Evolutionary conservation across 2,797 vertebrate species (phyloP), one percentile per base, ranked within the genome.

Genomic region (Sarcophilus harrisii): DNA sequence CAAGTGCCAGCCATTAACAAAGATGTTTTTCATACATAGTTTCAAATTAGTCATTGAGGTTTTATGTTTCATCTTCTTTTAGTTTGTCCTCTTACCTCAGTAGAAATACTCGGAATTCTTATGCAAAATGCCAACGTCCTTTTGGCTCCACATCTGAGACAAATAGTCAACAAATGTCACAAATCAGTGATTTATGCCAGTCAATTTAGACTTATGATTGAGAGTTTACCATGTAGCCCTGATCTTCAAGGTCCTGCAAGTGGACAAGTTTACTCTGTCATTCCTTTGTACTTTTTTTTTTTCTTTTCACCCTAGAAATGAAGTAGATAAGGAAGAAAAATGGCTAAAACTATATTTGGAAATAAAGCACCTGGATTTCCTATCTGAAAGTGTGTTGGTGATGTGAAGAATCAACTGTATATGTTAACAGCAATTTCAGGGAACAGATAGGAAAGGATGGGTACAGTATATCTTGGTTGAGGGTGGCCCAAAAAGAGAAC

Each of bases 401-500:
- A 96, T 1, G 38, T 90, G 93, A 66, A 91, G 92, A 95, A 94
- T 92, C 93, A 97, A 97, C 96, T 60, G 95, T 57, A 2, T 6
- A 5, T 97, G 96, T 92, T 97, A 97, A 94, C 5, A 93, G 94
- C 66, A n/a, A 58, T 93, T 95, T 66, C 27, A 24, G 95, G 94
- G 92, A 93, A 57, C 91, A 91, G 73, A 29, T 96, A 94, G 90
- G 93, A 95, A 93, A 92, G 91, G 45, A 58, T 49, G 49, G 92
- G 32, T 90, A 92, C 66, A 59, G 14, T 21, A 14, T 10, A 55
- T 73, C 52, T 81, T 32, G 58, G 57, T 66, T 57, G 93, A 90
- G 94, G 93, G 60, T 1, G 92, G 96, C 8, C 97, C 97, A 97
- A 97, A 98, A 97, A 97, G 95, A 97, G 97, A 98, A 94, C 97